Percentiles rank a stretch among this genome's conserved stretches.
Evolutionary conservation across 2,888 invertebrate species (phyloP).

Genomic region (Amphipoea oculea): DNA sequence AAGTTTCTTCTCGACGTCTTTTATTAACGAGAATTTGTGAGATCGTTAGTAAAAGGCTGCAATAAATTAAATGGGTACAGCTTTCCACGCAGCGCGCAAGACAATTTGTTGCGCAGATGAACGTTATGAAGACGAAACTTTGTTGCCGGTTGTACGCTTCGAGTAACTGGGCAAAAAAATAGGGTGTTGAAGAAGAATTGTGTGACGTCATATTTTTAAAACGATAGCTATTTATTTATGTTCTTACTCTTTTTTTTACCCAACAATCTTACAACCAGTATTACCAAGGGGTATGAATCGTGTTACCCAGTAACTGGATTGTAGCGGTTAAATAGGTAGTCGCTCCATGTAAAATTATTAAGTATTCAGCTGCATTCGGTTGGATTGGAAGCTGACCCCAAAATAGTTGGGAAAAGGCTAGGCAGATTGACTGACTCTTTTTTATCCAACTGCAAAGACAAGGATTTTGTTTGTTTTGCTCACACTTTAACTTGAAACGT

Average conservation of each 20-base stretch:
- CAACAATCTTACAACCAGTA: neutral
- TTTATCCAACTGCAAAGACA: neutral
- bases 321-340: too few species aligned
- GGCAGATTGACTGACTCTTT: too few species aligned
- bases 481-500: neutral
- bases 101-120: slow-evolving; percentile 32
- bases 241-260: neutral
- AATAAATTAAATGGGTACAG: slow-evolving; percentile 55
- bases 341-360: too few species aligned
- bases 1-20: slow-evolving; percentile 17
- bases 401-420: too few species aligned
- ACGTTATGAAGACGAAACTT: slow-evolving; percentile 32
- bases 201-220: neutral
- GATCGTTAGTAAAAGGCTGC: slow-evolving; percentile 52
- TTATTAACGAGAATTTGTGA: slow-evolving; percentile 35
- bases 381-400: neutral
- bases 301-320: neutral
- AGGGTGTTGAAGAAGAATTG: neutral
- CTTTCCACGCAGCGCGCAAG: slow-evolving; percentile 27
- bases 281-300: neutral
- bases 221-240: neutral
- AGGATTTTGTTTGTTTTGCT: neutral
- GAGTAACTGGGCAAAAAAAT: slow-evolving; percentile 16
- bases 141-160: slow-evolving; percentile 20
- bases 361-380: neutral